These are phyloP conservation scores for Apus apus DNA, from an alignment of 2,113 vertebrate genomes.

Conservation along the genomic window DNA sequence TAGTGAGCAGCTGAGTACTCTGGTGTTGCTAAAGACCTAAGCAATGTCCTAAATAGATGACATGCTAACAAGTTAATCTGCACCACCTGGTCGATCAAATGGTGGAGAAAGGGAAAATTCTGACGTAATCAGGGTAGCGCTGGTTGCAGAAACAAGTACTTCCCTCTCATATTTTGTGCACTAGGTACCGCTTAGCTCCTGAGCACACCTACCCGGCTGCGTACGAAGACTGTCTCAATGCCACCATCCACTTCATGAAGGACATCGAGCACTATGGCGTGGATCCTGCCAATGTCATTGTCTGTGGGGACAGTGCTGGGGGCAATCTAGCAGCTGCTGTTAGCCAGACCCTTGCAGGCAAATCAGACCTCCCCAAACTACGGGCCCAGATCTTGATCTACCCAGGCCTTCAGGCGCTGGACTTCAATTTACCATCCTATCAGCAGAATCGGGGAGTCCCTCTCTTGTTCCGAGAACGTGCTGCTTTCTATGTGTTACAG, in stretches of 20 bases:
- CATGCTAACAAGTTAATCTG: not conserved
- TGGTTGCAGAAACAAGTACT: not conserved
- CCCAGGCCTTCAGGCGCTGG: conserved; percentile 77
- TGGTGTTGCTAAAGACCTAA: not conserved
- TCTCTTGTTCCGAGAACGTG: conserved; percentile 66
- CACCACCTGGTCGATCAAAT: not conserved
- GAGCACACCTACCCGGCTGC: conserved; percentile 77
- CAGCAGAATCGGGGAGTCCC: conserved; percentile 82
- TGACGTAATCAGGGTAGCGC: not conserved
- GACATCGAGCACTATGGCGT: conserved; percentile 74
- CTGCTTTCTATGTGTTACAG: conserved; percentile 68
- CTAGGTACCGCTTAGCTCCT: conserved; percentile 83
- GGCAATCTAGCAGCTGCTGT: conserved; percentile 76
- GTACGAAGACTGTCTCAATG: conserved; percentile 76
- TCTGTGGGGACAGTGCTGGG: conserved; percentile 85
- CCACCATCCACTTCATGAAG: conserved; percentile 82
- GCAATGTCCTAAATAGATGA: not conserved
- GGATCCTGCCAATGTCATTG: conserved; percentile 72
- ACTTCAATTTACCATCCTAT: conserved; percentile 87
- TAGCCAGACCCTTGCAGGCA: conserved; percentile 76
- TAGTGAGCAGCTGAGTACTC: not conserved
- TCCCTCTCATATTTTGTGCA: rapidly evolving
- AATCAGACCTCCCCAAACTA: conserved; percentile 72
- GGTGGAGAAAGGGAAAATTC: not conserved
- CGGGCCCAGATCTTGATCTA: conserved; percentile 88